Evolutionary conservation across 2,113 vertebrate species (phyloP), one percentile per base, ranked within the genome.

Genomic region (Morone saxatilis): DNA sequence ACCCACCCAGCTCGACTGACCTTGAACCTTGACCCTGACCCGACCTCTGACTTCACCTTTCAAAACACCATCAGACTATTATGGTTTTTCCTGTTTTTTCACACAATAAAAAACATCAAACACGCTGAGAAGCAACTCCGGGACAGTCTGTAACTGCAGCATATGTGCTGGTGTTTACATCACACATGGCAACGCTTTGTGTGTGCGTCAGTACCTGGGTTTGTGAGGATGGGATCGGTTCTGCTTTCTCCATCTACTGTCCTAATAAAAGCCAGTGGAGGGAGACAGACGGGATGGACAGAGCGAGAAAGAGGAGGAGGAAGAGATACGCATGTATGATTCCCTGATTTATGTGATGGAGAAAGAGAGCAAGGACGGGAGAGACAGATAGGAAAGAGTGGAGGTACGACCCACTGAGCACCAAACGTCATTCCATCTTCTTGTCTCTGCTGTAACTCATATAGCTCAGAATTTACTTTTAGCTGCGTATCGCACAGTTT

Each of bases 191-290:
- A 85, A 50, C 20, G 47, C 76, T 86, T 65, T 70, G 65, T 36
- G 1, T 38, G 19, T 53, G 82, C 75, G 75, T 60, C 47, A 3
- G 53, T 69, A 57, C 68, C 76, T 69, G 61, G 62, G 60, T 48
- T 51, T 76, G 43, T 59, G 40, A 4, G 8, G 48, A 50, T 68
- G 43, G n/a, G 56, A 17, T 36, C 71, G 1, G 45, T n/a, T 93
- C 92, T 93, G 88, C 80, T 94, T 93, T 93, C 87, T 73, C 86
- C 91, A 87, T 93, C 88, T 66, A 76, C 86, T 79, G 83, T 92
- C 85, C 82, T 87, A 84, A 92, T 93, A 93, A 93, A 93, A 92
- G 48, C 81, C 84, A 86, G 76, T 51, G 88, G 85, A 90, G 89
- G 83, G 86, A 90, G 85, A 88, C 89, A 40, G 83, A 11, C 12